These are phyloP conservation scores for Petroica traversi DNA, from an alignment of 2,113 vertebrate species.

Conservation along the genomic window DNA sequence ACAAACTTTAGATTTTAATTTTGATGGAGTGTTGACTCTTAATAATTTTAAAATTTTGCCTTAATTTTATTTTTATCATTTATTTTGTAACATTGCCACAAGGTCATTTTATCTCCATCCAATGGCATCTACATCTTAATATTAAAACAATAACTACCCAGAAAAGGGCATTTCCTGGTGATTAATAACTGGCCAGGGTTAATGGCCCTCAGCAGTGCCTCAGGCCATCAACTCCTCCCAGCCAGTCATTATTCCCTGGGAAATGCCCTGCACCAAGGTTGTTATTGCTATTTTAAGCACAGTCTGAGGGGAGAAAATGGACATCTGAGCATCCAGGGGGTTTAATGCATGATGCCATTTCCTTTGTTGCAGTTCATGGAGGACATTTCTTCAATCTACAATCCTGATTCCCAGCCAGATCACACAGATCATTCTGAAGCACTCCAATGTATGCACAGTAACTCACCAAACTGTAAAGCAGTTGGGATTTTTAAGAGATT, in stretches of 20 bases:
- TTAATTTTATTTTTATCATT: not conserved
- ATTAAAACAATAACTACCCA: conserved; percentile 30
- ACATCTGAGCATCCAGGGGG: not conserved
- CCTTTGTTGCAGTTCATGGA: not conserved
- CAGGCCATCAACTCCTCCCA: conserved; percentile 54
- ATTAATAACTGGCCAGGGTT: conserved; percentile 52
- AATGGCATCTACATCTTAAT: not conserved
- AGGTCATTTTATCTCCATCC: not conserved
- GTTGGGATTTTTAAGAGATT: not conserved
- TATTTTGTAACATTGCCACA: not conserved
- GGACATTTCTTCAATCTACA: not conserved
- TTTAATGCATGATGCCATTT: not conserved
- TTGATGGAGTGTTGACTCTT: not conserved
- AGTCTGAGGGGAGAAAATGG: not conserved
- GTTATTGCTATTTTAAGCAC: conserved; percentile 48
- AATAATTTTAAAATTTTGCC: not conserved
- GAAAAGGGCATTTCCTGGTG: conserved; percentile 45
- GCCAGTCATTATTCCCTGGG: conserved; percentile 22
- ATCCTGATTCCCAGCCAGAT: not conserved
- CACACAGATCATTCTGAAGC: not conserved
- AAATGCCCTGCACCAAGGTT: conserved; percentile 53
- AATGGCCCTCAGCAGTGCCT: conserved; percentile 55
- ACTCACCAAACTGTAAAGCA: not conserved
- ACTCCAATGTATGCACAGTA: not conserved
- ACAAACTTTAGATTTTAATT: not conserved